Conservation (phyloP, 2,888 invertebrate species). For the Dynastes hyllus region DNA sequence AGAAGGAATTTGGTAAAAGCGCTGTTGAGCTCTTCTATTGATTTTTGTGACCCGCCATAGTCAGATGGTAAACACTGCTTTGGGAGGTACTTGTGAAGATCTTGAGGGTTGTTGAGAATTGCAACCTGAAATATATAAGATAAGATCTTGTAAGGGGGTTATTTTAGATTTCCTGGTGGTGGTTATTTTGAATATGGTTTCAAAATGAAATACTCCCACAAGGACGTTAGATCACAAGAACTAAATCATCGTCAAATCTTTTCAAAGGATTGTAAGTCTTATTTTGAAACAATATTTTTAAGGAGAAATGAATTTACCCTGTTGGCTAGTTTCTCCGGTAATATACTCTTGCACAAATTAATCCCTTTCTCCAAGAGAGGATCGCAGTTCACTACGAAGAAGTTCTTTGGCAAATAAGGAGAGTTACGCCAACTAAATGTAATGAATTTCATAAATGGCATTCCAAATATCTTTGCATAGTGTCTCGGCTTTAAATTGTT, state of each 20-base stretch:
- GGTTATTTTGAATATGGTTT: too few relatives aligned
- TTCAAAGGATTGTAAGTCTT: too few relatives aligned
- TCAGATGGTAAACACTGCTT: conserved; percentile 77
- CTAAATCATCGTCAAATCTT: too few relatives aligned
- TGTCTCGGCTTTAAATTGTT: conserved; percentile 59
- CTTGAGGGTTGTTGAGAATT: conserved; percentile 72
- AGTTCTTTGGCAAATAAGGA: neutral
- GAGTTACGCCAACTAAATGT: neutral
- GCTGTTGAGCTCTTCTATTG: conserved; percentile 71
- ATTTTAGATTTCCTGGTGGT: too few relatives aligned
- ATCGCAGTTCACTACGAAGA: conserved; percentile 1
- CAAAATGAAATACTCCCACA: too few relatives aligned
- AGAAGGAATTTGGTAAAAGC: conserved; percentile 74
- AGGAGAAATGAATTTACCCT: conserved; percentile 71
- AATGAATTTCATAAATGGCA: neutral
- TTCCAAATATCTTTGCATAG: neutral
- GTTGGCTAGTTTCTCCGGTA: conserved; percentile 78
- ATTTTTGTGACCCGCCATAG: conserved; percentile 77
- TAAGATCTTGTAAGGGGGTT: neutral
- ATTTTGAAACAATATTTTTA: too few relatives aligned
- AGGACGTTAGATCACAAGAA: too few relatives aligned
- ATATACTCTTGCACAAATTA: conserved; percentile 74
- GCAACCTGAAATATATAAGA: conserved; percentile 70
- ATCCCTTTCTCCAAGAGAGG: neutral
- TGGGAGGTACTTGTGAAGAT: conserved; percentile 75